Conservation (phyloP, 2,113 vertebrate genomes). For the Ornithorhynchus anatinus region DNA sequence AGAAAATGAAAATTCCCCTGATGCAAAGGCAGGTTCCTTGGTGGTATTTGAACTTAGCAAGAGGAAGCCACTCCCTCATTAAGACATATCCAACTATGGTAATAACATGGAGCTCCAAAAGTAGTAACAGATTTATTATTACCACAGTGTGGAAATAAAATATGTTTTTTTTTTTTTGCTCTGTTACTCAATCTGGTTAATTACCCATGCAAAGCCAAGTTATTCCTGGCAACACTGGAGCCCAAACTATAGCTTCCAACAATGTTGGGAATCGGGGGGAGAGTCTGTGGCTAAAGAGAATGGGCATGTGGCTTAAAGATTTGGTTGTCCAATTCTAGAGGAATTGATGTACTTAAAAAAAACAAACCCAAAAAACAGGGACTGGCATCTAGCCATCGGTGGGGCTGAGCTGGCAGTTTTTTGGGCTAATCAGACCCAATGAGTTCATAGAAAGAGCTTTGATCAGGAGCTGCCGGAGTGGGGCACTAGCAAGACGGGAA, state of each 20-base stretch:
- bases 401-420: constrained; percentile 49
- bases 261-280: constrained; percentile 44
- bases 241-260: constrained; percentile 44
- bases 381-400: constrained; percentile 37
- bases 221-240: constrained; percentile 63
- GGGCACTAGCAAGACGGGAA: constrained; percentile 32
- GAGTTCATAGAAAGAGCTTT: constrained; percentile 41
- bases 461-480: constrained; percentile 33
- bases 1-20: neutral
- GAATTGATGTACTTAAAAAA: constrained; percentile 36
- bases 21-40: constrained; percentile 24
- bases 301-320: constrained; percentile 32
- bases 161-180: neutral
- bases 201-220: constrained; percentile 65
- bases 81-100: constrained; percentile 64
- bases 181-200: constrained; percentile 64
- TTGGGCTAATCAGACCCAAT: constrained; percentile 53
- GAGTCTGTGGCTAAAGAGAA: constrained; percentile 49
- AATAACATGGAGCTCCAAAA: constrained; percentile 58
- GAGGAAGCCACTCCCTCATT: constrained; percentile 64
- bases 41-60: constrained; percentile 38
- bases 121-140: constrained; percentile 68
- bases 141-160: constrained; percentile 60
- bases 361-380: no score
- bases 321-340: constrained; percentile 51